These are phyloP conservation scores for Arrhopalites spinosus DNA, from an alignment of 2,888 invertebrate genomes.

Conservation along the genomic window DNA sequence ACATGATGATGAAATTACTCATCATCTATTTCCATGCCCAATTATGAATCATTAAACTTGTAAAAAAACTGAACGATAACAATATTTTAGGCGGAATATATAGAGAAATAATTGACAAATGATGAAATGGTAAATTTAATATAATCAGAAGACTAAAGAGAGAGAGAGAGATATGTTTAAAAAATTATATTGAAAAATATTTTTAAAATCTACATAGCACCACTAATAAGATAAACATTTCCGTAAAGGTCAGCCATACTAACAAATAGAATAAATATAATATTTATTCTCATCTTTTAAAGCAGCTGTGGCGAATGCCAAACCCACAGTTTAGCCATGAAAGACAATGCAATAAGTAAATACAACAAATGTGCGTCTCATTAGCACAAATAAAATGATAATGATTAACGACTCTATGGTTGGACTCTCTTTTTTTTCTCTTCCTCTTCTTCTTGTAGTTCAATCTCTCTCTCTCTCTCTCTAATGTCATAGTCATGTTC, in stretches of 20 bases:
- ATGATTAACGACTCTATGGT: conserved; percentile 9
- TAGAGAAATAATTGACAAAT: too few relatives aligned
- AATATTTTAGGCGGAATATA: too few relatives aligned
- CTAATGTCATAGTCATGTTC: background rate
- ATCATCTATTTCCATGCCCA: too few relatives aligned
- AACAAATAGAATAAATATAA: background rate
- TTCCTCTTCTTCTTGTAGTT: background rate
- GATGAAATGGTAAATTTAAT: too few relatives aligned
- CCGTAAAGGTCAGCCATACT: conserved; percentile 1
- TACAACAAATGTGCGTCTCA: conserved; percentile 11
- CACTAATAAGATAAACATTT: background rate
- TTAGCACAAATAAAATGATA: conserved; percentile 25
- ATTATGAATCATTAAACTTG: too few relatives aligned
- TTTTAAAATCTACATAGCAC: background rate
- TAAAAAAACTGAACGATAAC: too few relatives aligned
- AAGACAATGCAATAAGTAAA: background rate
- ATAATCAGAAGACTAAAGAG: too few relatives aligned
- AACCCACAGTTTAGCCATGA: background rate
- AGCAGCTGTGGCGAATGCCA: background rate
- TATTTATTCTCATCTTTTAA: too few relatives aligned
- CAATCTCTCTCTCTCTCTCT: background rate
- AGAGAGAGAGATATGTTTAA: too few relatives aligned
- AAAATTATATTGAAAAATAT: too few relatives aligned
- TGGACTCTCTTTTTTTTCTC: too few relatives aligned
- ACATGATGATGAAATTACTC: too few relatives aligned